Percentiles rank a stretch among this genome's conserved stretches.
phyloP scores from a whole-genome alignment of 2,888 invertebrate genomes.

The Deroplatys truncata region DNA sequence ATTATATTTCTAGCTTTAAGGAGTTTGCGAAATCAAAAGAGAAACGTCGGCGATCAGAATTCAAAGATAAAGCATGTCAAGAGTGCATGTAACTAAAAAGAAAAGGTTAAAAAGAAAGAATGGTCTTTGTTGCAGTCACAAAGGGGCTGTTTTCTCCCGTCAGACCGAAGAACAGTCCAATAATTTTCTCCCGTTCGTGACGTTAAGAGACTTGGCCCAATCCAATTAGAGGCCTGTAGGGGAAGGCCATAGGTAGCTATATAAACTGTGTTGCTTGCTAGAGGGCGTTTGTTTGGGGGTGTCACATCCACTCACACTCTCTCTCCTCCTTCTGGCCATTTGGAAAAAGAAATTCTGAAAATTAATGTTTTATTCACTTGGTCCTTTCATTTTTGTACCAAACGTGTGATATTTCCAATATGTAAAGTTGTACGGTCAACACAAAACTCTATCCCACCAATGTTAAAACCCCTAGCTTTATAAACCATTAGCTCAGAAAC shows the following conservation, averaged over 20 bases:
- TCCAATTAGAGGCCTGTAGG: slow-evolving; percentile 22
- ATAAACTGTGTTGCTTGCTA: not conserved
- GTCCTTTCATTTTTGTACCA: no score
- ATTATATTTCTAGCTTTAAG: no score
- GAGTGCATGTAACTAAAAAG: not conserved
- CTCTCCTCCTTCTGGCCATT: no score
- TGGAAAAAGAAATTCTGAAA: no score
- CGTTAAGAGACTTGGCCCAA: slow-evolving; percentile 25
- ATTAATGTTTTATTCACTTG: no score
- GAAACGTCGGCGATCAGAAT: no score
- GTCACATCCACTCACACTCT: not conserved
- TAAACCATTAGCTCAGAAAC: no score
- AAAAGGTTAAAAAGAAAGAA: not conserved
- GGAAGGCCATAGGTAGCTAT: slow-evolving; percentile 6
- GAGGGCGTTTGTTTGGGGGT: not conserved
- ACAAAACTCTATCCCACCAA: no score
- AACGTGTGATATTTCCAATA: no score
- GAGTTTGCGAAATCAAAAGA: no score
- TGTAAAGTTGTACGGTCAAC: no score
- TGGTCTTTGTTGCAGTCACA: not conserved
- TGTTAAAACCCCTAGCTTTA: no score
- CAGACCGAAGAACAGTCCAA: slow-evolving; percentile 4
- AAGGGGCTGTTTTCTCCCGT: not conserved
- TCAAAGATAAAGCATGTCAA: not conserved
- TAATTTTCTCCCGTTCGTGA: slow-evolving; percentile 11